phyloP scores from a whole-genome alignment of 2,888 invertebrate species.

The Drosophila merina region DNA sequence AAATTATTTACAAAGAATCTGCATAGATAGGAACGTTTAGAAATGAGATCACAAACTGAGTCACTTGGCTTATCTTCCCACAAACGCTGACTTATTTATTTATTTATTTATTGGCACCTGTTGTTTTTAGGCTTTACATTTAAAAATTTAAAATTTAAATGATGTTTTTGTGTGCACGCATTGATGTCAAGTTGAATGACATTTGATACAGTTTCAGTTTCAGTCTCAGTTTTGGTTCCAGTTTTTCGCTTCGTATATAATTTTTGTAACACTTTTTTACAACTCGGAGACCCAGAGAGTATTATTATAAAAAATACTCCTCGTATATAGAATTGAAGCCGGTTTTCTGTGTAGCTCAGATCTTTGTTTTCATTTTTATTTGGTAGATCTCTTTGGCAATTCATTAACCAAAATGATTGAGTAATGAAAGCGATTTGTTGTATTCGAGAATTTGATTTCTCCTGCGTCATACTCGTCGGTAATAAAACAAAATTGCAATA shows the following conservation, averaged over 20 bases:
- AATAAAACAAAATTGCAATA: conserved; percentile 1
- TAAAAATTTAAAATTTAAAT: neutral
- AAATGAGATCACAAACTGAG: conserved; percentile 1
- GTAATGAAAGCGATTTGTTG: conserved; percentile 11
- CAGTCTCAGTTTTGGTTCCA: conserved; percentile 15
- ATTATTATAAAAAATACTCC: conserved; percentile 6
- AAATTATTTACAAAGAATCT: neutral
- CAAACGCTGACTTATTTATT: neutral
- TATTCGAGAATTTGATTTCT: conserved; percentile 45
- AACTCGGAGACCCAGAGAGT: conserved; percentile 4
- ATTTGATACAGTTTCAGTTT: conserved; percentile 61
- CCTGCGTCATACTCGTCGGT: conserved; percentile 49
- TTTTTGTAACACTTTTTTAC: conserved; percentile 33
- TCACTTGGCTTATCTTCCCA: conserved; percentile 10
- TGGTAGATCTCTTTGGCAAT: conserved; percentile 8
- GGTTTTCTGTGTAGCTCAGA: conserved; percentile 1
- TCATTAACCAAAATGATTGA: conserved; percentile 29
- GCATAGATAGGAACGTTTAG: neutral
- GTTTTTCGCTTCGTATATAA: conserved; percentile 16
- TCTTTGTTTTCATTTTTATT: neutral
- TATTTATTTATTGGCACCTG: conserved; percentile 6
- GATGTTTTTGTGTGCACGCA: conserved; percentile 11
- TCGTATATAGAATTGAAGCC: conserved; percentile 4
- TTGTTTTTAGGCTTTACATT: conserved; percentile 1
- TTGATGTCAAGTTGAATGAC: conserved; percentile 62